These are phyloP conservation scores for Calameuta pallipes DNA, from an alignment of 2,888 invertebrate species.

Conservation along the genomic window DNA sequence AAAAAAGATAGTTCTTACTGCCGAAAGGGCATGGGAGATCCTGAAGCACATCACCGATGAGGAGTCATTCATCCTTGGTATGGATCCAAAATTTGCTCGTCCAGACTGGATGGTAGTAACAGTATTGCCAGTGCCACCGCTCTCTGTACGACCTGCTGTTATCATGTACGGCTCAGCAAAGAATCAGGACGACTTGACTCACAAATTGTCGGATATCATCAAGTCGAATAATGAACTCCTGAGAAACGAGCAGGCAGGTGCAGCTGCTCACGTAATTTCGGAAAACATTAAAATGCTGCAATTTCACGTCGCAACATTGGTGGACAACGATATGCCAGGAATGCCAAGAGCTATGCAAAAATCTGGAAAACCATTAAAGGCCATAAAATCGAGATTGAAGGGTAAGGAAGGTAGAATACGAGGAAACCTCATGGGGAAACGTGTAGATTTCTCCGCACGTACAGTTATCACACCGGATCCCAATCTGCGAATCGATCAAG, in stretches of 20 bases:
- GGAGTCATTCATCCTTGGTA: constrained; percentile 91
- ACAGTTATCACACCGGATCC: constrained; percentile 99
- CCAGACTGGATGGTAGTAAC: constrained; percentile 99
- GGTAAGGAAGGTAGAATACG: constrained; percentile 99
- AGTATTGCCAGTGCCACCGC: constrained; percentile 95
- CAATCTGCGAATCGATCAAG: constrained; percentile 93
- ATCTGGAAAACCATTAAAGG: constrained; percentile 97
- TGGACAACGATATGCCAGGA: constrained; percentile 99
- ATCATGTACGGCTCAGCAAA: constrained; percentile 99
- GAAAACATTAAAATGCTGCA: constrained; percentile 99
- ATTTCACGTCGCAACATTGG: constrained; percentile 97
- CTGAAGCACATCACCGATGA: constrained; percentile 96
- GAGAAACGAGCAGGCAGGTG: constrained; percentile 95
- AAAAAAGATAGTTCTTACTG: constrained; percentile 91
- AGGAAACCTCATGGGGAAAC: constrained; percentile 99
- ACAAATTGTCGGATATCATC: constrained; percentile 98
- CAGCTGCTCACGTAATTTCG: constrained; percentile 95
- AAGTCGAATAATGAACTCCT: constrained; percentile 97
- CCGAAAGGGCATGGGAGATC: constrained; percentile 97
- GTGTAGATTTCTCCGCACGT: constrained; percentile 99
- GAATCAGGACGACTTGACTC: constrained; percentile 99
- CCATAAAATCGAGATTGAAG: constrained; percentile 94
- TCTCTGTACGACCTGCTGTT: constrained; percentile 96
- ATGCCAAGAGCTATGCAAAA: constrained; percentile 99
- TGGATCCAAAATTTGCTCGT: constrained; percentile 97